phyloP scores from a whole-genome alignment of 2,888 invertebrate genomes.

The Nesidiocoris tenuis region DNA sequence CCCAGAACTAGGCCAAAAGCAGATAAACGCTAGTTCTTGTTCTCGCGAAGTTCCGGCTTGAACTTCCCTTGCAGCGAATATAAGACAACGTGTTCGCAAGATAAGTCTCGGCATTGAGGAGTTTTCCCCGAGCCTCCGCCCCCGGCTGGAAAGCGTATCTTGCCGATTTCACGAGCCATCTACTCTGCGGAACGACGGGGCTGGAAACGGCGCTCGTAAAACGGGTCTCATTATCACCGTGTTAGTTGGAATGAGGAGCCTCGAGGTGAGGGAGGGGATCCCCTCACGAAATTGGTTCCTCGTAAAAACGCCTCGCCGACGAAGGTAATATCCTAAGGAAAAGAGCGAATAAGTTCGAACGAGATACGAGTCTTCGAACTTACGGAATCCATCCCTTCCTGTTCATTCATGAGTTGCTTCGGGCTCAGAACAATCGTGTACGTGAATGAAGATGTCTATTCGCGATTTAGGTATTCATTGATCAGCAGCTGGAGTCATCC shows the following conservation, averaged over 20 bases:
- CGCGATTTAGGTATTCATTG: too few species aligned
- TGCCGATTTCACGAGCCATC: neutral
- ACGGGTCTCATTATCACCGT: slow-evolving; percentile 26
- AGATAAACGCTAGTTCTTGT: too few species aligned
- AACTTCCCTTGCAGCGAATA: too few species aligned
- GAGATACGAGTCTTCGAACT: neutral
- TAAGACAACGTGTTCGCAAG: neutral
- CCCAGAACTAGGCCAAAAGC: too few species aligned
- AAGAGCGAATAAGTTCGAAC: neutral
- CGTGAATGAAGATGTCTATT: too few species aligned
- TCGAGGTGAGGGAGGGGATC: neutral
- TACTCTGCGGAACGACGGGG: neutral
- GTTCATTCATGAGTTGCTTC: too few species aligned
- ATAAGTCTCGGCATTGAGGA: neutral
- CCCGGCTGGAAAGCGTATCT: neutral
- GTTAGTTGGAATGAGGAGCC: neutral
- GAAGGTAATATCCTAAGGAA: neutral
- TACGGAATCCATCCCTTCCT: too few species aligned
- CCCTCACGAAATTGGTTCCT: slow-evolving; percentile 20
- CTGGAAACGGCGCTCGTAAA: slow-evolving; percentile 14
- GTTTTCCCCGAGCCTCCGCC: neutral
- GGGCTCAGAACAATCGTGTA: too few species aligned
- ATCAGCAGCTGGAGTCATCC: too few species aligned
- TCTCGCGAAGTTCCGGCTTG: too few species aligned
- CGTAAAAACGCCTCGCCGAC: slow-evolving; percentile 12